phyloP scores from a whole-genome alignment of 2,797 vertebrate genomes.

The Micropoecilia bifurca region DNA sequence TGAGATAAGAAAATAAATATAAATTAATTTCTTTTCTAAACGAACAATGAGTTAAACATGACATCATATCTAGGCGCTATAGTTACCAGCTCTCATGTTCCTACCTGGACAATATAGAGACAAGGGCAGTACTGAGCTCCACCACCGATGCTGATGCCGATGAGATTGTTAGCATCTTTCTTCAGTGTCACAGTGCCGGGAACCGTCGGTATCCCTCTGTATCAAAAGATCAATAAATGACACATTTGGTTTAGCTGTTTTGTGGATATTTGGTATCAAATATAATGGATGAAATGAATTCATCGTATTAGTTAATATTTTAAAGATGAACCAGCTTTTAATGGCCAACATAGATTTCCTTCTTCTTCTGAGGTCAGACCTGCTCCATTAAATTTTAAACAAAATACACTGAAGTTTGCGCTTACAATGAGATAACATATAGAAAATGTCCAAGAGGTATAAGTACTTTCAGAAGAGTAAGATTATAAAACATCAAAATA shows the following conservation, averaged over 20 bases:
- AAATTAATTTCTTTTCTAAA: too few species aligned
- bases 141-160: slow-evolving; percentile 98
- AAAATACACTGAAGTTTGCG: background rate
- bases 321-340: background rate
- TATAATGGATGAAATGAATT: background rate
- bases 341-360: background rate
- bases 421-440: background rate
- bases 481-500: background rate
- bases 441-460: background rate
- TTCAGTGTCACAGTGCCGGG: slow-evolving; percentile 93
- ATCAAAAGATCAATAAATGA: background rate
- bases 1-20: background rate
- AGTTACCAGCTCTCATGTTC: background rate
- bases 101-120: slow-evolving; percentile 98
- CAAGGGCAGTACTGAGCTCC: slow-evolving; percentile 98
- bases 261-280: background rate
- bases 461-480: background rate
- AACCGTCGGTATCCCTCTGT: slow-evolving; percentile 95
- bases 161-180: slow-evolving; percentile 95
- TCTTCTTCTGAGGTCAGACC: background rate
- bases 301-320: background rate
- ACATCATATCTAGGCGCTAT: accelerated
- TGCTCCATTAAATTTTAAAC: background rate
- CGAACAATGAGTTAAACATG: accelerated
- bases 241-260: background rate